Conservation (phyloP, 1,140 invertebrate species). For the Venturia canescens region DNA sequence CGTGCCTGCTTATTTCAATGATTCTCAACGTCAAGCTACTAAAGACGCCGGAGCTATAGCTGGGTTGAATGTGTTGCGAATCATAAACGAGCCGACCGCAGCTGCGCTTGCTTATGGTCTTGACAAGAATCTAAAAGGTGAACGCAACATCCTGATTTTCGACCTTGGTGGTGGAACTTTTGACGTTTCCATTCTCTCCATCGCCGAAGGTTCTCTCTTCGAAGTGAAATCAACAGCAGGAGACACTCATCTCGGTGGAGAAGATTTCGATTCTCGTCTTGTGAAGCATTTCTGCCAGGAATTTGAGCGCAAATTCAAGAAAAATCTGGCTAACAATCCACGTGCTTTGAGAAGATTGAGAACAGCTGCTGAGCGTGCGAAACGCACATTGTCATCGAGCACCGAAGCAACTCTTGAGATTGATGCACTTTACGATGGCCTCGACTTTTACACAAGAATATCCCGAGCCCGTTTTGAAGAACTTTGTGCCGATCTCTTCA, state of each 20-base stretch:
- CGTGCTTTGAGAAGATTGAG: constrained; percentile 83
- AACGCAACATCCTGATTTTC: constrained; percentile 84
- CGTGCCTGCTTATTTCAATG: constrained; percentile 85
- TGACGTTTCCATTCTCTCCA: constrained; percentile 88
- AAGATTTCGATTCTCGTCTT: constrained; percentile 85
- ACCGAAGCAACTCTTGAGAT: constrained; percentile 85
- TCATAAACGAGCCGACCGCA: constrained; percentile 89
- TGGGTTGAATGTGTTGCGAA: constrained; percentile 88
- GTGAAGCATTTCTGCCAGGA: constrained; percentile 82
- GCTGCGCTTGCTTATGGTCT: constrained; percentile 90
- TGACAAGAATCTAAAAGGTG: constrained; percentile 88
- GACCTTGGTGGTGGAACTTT: constrained; percentile 86
- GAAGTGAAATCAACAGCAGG: constrained; percentile 85
- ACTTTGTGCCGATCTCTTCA: constrained; percentile 81
- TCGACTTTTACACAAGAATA: constrained; percentile 84
- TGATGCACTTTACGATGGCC: constrained; percentile 84
- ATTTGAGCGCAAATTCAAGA: constrained; percentile 83
- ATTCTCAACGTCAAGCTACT: constrained; percentile 83
- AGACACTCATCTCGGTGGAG: constrained; percentile 87
- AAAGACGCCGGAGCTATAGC: constrained; percentile 86
- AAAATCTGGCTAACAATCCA: constrained; percentile 80
- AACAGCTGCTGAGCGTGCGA: constrained; percentile 87
- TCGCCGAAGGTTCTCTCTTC: constrained; percentile 70
- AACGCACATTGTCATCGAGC: constrained; percentile 85
- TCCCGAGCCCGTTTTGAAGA: constrained; percentile 83